These are phyloP conservation scores for Mixornis gularis DNA, from an alignment of 2,113 vertebrate genomes.

Conservation along the genomic window DNA sequence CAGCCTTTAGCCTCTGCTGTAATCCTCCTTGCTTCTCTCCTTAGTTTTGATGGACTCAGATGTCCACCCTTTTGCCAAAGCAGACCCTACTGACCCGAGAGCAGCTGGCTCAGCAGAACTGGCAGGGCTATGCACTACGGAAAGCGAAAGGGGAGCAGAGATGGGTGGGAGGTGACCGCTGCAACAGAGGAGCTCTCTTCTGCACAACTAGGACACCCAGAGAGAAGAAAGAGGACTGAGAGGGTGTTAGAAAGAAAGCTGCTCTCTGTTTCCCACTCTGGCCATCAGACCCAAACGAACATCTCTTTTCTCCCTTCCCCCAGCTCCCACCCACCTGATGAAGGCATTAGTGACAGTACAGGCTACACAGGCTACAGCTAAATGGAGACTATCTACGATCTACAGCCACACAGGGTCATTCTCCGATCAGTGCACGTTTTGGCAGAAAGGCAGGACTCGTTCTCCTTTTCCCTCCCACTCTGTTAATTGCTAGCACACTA, in stretches of 20 bases:
- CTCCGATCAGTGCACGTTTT: slow-evolving; percentile 62
- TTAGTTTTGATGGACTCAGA: background rate
- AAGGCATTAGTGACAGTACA: slow-evolving; percentile 69
- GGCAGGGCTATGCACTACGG: background rate
- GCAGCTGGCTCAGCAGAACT: background rate
- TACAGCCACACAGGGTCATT: slow-evolving; percentile 73
- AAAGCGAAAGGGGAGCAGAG: background rate
- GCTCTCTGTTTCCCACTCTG: slow-evolving; percentile 13
- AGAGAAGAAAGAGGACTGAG: background rate
- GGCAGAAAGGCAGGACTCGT: slow-evolving; percentile 28
- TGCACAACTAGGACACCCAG: background rate
- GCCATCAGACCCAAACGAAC: slow-evolving; percentile 13
- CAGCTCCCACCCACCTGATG: slow-evolving; percentile 23
- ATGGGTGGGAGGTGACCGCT: background rate
- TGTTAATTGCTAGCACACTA: background rate
- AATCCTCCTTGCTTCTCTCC: background rate
- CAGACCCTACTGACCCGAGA: fast-evolving
- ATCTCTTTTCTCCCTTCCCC: background rate
- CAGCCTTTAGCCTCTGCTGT: background rate
- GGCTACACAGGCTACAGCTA: slow-evolving; percentile 69
- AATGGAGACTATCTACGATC: slow-evolving; percentile 61
- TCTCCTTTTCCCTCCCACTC: background rate
- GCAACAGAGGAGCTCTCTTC: background rate
- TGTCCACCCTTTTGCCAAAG: background rate
- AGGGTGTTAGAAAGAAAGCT: background rate